These are phyloP conservation scores for Festucalex cinctus DNA, from an alignment of 2,113 vertebrate species.

Conservation along the genomic window DNA sequence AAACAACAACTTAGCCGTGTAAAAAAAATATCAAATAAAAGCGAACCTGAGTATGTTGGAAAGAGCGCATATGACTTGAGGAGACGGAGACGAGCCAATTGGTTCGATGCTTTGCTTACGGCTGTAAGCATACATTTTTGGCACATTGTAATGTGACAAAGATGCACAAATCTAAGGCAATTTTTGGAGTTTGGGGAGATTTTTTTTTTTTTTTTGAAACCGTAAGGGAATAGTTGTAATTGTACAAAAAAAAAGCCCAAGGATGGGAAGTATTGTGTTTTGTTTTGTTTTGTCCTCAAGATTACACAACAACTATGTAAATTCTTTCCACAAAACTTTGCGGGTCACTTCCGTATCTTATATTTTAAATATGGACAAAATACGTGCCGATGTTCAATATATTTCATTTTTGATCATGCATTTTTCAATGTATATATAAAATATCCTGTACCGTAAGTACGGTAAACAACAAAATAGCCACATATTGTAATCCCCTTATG, in stretches of 20 bases:
- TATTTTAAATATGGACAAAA: too few species aligned
- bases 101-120: conserved; percentile 29
- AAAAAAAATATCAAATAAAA: conserved; percentile 15
- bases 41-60: conserved; percentile 17
- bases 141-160: conserved; percentile 20
- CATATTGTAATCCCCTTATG: too few species aligned
- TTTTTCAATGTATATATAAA: too few species aligned
- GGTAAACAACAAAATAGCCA: too few species aligned
- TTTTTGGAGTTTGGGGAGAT: neutral
- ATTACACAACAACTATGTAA: too few species aligned
- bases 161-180: conserved; percentile 15
- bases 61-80: conserved; percentile 14
- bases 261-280: neutral
- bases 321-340: too few species aligned
- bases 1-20: conserved; percentile 54
- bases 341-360: too few species aligned
- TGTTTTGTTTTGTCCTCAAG: neutral
- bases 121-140: conserved; percentile 20
- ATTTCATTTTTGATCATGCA: too few species aligned
- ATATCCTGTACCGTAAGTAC: too few species aligned
- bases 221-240: too few species aligned
- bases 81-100: conserved; percentile 40
- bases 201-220: too few species aligned
- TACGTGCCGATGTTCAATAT: too few species aligned
- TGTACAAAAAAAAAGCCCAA: neutral